Evolutionary conservation across 2,113 vertebrate species (phyloP).

Genomic region (Microcebus jonahi): DNA sequence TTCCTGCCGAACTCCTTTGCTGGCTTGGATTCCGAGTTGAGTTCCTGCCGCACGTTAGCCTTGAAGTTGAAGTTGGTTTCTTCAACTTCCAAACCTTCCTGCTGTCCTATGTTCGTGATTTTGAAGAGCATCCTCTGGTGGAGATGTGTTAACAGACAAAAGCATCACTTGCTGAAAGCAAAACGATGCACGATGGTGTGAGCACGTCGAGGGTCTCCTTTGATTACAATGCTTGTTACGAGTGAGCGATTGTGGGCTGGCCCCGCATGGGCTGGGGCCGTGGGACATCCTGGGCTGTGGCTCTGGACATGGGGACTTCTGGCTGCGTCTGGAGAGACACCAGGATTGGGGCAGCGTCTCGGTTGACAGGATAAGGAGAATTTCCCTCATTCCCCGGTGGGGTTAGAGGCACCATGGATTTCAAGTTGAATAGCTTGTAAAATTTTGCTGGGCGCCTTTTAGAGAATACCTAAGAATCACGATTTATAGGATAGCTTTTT

Average conservation of each 20-base stretch:
- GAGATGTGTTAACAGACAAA: not conserved
- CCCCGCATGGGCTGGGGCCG: rapidly evolving
- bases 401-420: not conserved
- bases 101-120: rapidly evolving
- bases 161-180: too few relatives aligned
- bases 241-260: not conserved
- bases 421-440: too few relatives aligned
- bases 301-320: rapidly evolving
- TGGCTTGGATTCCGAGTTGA: not conserved
- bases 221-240: not conserved
- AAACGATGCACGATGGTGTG: rapidly evolving
- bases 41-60: not conserved
- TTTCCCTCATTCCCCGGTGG: rapidly evolving
- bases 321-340: rapidly evolving
- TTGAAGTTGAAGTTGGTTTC: not conserved
- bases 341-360: rapidly evolving
- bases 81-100: rapidly evolving
- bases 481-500: rapidly evolving
- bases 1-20: not conserved
- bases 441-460: not conserved
- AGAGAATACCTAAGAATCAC: rapidly evolving
- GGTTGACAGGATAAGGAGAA: not conserved
- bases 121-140: not conserved
- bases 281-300: not conserved
- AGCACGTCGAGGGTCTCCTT: rapidly evolving